phyloP scores from a whole-genome alignment of 2,888 invertebrate species.

The Hemithea aestivaria region DNA sequence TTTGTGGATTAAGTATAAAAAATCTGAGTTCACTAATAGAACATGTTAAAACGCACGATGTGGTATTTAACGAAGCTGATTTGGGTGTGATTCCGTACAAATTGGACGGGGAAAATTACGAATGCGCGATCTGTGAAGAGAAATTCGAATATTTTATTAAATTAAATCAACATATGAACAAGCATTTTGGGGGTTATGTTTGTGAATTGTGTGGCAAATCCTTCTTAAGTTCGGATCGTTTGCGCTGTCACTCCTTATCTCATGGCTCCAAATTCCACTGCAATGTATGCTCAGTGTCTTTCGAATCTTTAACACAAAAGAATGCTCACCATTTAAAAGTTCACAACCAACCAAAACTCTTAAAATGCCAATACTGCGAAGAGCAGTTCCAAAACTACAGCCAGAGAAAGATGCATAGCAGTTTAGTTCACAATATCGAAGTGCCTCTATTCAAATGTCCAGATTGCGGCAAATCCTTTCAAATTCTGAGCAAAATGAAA shows the following conservation, averaged over 20 bases:
- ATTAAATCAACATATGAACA: constrained; percentile 69
- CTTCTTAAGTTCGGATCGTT: constrained; percentile 55
- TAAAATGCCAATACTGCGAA: constrained; percentile 55
- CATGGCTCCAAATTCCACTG: constrained; percentile 57
- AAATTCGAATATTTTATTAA: constrained; percentile 62
- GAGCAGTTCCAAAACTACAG: constrained; percentile 55
- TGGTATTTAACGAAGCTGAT: constrained; percentile 44
- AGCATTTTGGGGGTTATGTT: constrained; percentile 57
- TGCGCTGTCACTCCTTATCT: constrained; percentile 50
- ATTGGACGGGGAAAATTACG: constrained; percentile 37
- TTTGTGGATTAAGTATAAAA: constrained; percentile 38
- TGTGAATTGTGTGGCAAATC: constrained; percentile 67
- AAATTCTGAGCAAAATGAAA: constrained; percentile 55
- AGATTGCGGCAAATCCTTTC: constrained; percentile 53
- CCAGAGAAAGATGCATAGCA: constrained; percentile 52
- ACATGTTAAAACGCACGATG: constrained; percentile 50
- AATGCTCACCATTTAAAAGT: constrained; percentile 47
- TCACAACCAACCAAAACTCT: constrained; percentile 45
- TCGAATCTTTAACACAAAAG: constrained; percentile 49
- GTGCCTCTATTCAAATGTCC: constrained; percentile 50
- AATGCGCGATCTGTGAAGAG: constrained; percentile 55
- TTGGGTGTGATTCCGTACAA: constrained; percentile 61
- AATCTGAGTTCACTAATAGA: constrained; percentile 40
- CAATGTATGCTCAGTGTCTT: constrained; percentile 45
- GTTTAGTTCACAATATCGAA: constrained; percentile 41